A percentile compares a stretch with the other conserved stretches of the same genome.
These are phyloP conservation scores for Brachystomella parvula DNA, from an alignment of 1,140 invertebrate genomes.

Conservation along the genomic window DNA sequence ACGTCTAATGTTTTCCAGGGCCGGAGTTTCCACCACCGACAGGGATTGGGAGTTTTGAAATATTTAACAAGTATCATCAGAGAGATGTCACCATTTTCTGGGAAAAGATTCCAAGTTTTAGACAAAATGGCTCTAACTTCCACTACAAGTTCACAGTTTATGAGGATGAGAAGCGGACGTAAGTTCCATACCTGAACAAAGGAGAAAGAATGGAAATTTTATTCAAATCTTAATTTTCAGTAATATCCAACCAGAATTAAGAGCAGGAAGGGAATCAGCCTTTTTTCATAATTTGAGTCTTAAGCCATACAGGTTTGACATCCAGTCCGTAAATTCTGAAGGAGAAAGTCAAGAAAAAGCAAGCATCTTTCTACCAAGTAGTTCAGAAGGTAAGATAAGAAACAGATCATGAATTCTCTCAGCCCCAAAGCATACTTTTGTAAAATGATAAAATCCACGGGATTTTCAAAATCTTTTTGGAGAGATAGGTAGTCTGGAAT, in stretches of 20 bases:
- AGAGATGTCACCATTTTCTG: conserved; percentile 35
- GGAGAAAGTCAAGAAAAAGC: conserved; percentile 52
- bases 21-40: conserved; percentile 32
- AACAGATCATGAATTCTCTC: conserved; percentile 27
- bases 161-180: conserved; percentile 20
- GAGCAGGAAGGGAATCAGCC: conserved; percentile 47
- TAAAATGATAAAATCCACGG: too few relatives aligned
- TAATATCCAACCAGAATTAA: conserved; percentile 42
- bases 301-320: conserved; percentile 48
- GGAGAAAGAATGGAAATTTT: neutral
- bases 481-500: too few relatives aligned
- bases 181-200: conserved; percentile 5
- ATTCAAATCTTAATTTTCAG: conserved; percentile 37
- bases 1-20: conserved; percentile 19
- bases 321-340: conserved; percentile 50
- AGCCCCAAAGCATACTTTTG: too few relatives aligned
- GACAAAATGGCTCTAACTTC: conserved; percentile 35
- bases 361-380: conserved; percentile 52
- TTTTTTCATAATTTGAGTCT: conserved; percentile 48
- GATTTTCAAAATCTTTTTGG: too few relatives aligned
- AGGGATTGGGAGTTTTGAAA: conserved; percentile 33
- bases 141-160: conserved; percentile 25
- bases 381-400: conserved; percentile 49
- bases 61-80: conserved; percentile 13
- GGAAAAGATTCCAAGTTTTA: conserved; percentile 17